Conservation (phyloP, 2,888 invertebrate species). For the Nomada flava region DNA sequence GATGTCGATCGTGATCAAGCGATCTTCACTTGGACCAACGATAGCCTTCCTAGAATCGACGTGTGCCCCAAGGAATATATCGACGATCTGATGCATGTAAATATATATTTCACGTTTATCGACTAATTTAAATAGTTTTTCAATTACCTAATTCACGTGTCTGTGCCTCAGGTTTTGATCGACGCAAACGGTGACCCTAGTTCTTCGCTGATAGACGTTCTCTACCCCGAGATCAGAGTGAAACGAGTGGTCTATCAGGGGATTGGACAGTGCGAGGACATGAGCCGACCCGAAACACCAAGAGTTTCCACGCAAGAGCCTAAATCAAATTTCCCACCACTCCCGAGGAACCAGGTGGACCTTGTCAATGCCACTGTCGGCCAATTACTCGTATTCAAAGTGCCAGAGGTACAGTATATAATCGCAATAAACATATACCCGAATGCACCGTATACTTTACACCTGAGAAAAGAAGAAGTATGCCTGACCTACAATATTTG, state of each 20-base stretch:
- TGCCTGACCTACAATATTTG: not conserved
- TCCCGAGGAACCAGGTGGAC: constrained; percentile 94
- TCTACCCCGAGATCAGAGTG: constrained; percentile 89
- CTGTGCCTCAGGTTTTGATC: constrained; percentile 83
- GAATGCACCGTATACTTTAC: no score
- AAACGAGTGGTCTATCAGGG: constrained; percentile 88
- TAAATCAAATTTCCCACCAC: constrained; percentile 89
- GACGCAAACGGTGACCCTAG: constrained; percentile 87
- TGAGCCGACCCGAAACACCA: constrained; percentile 82
- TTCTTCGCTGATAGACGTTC: constrained; percentile 86
- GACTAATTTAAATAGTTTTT: not conserved
- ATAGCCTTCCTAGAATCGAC: constrained; percentile 90
- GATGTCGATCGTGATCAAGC: constrained; percentile 88
- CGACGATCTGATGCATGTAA: constrained; percentile 88
- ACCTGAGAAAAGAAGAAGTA: no score
- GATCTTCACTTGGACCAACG: constrained; percentile 94
- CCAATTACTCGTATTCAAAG: constrained; percentile 91
- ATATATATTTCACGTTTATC: constrained; percentile 53
- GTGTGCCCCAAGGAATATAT: constrained; percentile 92
- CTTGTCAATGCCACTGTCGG: constrained; percentile 93
- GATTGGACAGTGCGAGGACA: constrained; percentile 88
- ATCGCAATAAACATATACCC: not conserved
- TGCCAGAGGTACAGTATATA: constrained; percentile 88
- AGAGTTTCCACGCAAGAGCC: constrained; percentile 86
- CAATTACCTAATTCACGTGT: not conserved